Evolutionary conservation across 2,113 vertebrate genomes (phyloP), one percentile per base, ranked within the genome.

Genomic region (Megaceryle torquata): DNA sequence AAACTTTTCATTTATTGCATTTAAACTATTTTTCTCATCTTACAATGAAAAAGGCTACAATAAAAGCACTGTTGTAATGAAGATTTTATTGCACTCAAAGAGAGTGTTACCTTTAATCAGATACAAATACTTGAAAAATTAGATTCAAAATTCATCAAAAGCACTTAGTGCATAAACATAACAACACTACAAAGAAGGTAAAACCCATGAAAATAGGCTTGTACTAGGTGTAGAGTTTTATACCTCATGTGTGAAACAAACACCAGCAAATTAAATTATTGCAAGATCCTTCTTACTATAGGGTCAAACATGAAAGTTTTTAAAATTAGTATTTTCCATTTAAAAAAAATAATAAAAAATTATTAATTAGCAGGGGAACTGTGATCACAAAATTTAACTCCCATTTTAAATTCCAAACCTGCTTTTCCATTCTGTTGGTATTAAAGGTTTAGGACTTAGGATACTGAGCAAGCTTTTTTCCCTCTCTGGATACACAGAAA

Each of bases 71-170:
- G 0, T 20, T 80, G 44, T 54, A 93, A 91, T 56, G 46, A 90
- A 29, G 17, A 92, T 43, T 59, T 86, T 77, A 44, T 74, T 86
- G 39, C 56, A 88, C 8, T 33, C 60, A 83, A 86, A 74, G 64
- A 85, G 3, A 78, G 41, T 4, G 13, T 16, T 88, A 91, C 63
- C n/a, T 88, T 90, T 41, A 88, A 75, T 72, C 50, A 69, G 39
- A 85, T 41, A 48, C 8, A 89, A 93, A 93, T 20, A 19, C 7
- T 35, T 91, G 41, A 25, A 81, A 86, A 19, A 33, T 54, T 65
- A 77, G 57, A 88, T 56, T 57, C 71, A 35, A 80, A 90, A 86
- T 69, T 86, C 16, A 89, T 85, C 85, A 95, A 86, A 95, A 91
- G 28, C 31, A 83, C 25, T n/a, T 68, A 20, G 18, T 46, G 37